These are phyloP conservation scores for Sarcophaga carnaria DNA, from an alignment of 2,888 invertebrate species.

Conservation along the genomic window DNA sequence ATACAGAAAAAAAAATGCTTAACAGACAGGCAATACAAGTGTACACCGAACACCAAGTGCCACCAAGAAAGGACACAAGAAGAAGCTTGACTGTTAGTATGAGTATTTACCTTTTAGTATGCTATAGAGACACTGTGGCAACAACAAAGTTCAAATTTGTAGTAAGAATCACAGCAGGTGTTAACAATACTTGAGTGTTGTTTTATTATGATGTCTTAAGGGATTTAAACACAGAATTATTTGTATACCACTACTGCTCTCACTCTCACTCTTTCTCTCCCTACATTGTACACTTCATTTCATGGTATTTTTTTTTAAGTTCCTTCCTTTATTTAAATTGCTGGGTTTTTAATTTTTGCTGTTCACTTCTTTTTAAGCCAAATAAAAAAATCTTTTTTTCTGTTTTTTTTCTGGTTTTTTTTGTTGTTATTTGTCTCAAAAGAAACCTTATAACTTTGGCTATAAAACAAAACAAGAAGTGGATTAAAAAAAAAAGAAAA, in stretches of 20 bases:
- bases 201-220: slow-evolving; percentile 66
- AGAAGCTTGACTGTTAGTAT: background rate
- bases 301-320: slow-evolving; percentile 29
- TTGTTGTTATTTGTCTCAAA: slow-evolving; percentile 41
- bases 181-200: slow-evolving; percentile 62
- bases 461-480: slow-evolving; percentile 29
- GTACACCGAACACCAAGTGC: background rate
- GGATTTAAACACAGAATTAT: slow-evolving; percentile 66
- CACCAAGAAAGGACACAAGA: background rate
- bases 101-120: slow-evolving; percentile 13
- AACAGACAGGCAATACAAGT: background rate
- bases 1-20: background rate
- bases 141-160: slow-evolving; percentile 16
- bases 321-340: slow-evolving; percentile 57
- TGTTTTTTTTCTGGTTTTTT: slow-evolving; percentile 33
- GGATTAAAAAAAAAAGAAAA: background rate
- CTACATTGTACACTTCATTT: slow-evolving; percentile 22
- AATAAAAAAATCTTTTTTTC: slow-evolving; percentile 28
- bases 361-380: slow-evolving; percentile 33
- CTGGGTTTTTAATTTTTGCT: slow-evolving; percentile 35
- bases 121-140: background rate
- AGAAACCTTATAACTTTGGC: slow-evolving; percentile 63
- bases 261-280: background rate
- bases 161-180: slow-evolving; percentile 68
- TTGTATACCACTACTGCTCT: slow-evolving; percentile 24